Percentiles rank a stretch among this genome's conserved stretches.
phyloP scores from a whole-genome alignment of 2,888 invertebrate species.

The Orthosia cruda region DNA sequence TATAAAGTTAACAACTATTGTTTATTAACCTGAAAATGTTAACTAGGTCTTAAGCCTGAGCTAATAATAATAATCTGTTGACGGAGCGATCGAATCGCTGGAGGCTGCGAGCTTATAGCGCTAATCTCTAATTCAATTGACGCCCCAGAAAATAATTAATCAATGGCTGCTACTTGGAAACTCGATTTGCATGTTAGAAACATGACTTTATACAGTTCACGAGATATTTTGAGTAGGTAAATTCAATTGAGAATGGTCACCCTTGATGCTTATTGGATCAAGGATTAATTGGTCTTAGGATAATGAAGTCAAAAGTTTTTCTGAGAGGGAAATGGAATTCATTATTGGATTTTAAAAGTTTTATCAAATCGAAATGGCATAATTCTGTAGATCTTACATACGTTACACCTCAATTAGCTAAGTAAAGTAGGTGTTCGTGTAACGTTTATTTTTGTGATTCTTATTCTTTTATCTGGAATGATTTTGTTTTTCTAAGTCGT shows the following conservation, averaged over 20 bases:
- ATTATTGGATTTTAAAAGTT: constrained; percentile 6
- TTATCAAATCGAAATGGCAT: background rate
- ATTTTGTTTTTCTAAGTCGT: background rate
- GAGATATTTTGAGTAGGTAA: background rate
- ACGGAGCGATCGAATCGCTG: constrained; percentile 3
- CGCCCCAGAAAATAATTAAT: constrained; percentile 25
- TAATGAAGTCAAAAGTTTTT: constrained; percentile 1
- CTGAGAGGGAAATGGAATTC: background rate
- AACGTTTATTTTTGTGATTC: background rate
- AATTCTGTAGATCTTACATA: background rate
- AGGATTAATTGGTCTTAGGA: constrained; percentile 2
- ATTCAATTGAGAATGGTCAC: constrained; percentile 3
- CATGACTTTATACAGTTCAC: background rate
- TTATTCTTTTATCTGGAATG: background rate
- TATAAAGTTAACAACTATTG: background rate
- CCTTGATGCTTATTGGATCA: background rate
- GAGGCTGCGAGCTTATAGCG: constrained; percentile 22
- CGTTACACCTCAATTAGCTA: background rate
- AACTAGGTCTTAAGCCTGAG: background rate
- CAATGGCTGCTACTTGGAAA: constrained; percentile 23
- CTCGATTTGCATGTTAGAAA: constrained; percentile 16
- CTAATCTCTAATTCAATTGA: constrained; percentile 30
- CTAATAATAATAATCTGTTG: constrained; percentile 30
- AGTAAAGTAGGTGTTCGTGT: background rate
- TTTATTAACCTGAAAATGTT: background rate